Conservation (phyloP, 30 jellyfish, hydroid and myxozoan species). For the Rhopilema esculentum region DNA sequence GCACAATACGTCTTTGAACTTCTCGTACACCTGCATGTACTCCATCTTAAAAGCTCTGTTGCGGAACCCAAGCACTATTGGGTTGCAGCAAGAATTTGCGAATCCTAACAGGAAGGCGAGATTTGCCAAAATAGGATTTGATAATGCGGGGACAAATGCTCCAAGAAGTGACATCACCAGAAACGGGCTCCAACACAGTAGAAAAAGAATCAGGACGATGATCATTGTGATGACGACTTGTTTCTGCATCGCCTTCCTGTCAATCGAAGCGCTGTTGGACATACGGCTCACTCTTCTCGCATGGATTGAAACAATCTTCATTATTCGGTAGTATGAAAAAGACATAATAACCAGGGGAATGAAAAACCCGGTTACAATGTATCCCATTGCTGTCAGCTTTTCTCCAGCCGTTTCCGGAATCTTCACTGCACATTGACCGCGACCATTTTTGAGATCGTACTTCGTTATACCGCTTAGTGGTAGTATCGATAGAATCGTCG, state of each 20-base stretch:
- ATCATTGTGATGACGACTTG: conserved; percentile 79
- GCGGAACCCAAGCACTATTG: conserved; percentile 77
- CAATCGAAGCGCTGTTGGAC: conserved; percentile 59
- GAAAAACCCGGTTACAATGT: conserved; percentile 73
- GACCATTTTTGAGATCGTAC: conserved; percentile 75
- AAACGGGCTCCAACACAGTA: conserved; percentile 84
- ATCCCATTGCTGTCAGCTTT: conserved; percentile 61
- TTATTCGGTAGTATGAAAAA: conserved; percentile 62
- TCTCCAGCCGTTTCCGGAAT: conserved; percentile 61
- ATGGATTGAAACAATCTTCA: conserved; percentile 58
- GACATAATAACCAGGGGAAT: conserved; percentile 72
- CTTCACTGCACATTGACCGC: conserved; percentile 82
- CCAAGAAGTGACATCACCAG: conserved; percentile 80
- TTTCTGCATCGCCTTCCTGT: conserved; percentile 68
- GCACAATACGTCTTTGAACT: conserved; percentile 2
- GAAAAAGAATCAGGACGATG: conserved; percentile 70
- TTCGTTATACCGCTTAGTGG: conserved; percentile 61
- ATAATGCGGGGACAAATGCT: conserved; percentile 62
- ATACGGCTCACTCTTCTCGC: conserved; percentile 70
- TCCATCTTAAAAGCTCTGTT: conserved; percentile 65
- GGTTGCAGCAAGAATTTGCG: conserved; percentile 82
- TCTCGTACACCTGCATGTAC: conserved; percentile 39
- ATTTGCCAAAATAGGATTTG: conserved; percentile 69
- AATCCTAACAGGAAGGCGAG: conserved; percentile 75
- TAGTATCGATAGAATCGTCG: conserved; percentile 60